Base-by-base conservation (phyloP, 2,113 vertebrate genomes). In the Blennius ocellaris region DNA sequence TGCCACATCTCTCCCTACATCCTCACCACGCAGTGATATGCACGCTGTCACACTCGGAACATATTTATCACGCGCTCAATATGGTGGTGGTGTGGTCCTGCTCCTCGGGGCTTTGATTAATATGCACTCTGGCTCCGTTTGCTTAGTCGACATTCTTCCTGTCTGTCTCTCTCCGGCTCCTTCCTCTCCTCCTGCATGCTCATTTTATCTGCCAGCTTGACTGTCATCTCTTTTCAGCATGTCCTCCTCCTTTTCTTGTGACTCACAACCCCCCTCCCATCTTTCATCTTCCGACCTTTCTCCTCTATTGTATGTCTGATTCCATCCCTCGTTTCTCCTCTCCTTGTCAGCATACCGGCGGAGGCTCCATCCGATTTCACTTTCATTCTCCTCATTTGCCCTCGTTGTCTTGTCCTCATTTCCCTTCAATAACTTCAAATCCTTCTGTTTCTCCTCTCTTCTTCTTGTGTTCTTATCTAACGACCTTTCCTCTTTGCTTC, bases 1-100 rank as follows among this genome's bases (percentile, higher is more conserved):
- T n/a, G 16, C 51, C 49, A 48, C 54, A 58, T 30, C 37, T 64
- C 69, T 52, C n/a, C 62, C 55, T 47, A 58, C 38, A 30, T 16
- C 64, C 36, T 52, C 39, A 64, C 61, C 69, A 37, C 69, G 58
- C 66, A 69, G 49, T 50, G 49, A 76, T 53, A 53, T 71, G 69
- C 43, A 21, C 68, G 15, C 53, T 75, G 79, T 85, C 72, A 76
- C 53, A 10, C 41, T 76, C 41, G 14, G 50, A 66, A 64, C 51
- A 39, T 75, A 79, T 87, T 85, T 59, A 73, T 87, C 80, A 68
- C 55, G 45, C 39, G 59, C 48, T 72, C 52, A 50, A 10, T 79
- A 54, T 51, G 58, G 49, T 10, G 49, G 16, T 47, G 53, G 57
- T 45, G 69, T 68, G 66, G 59, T 55, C 48, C 41, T 38, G 65